Conservation (phyloP, 1,140 invertebrate species). For the Anthonomus grandis region DNA sequence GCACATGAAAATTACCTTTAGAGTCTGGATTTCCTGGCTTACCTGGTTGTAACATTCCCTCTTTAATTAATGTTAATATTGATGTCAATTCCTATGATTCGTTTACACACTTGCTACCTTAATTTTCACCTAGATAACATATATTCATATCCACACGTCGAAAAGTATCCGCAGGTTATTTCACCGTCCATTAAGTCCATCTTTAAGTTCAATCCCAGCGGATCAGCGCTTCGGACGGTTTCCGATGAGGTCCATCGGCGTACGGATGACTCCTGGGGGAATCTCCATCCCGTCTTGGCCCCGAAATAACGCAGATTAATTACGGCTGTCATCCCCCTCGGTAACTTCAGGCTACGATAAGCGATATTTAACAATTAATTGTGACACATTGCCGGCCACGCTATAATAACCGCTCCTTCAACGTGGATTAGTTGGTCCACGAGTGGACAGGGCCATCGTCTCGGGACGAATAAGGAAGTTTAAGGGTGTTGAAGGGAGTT, state of each 20-base stretch:
- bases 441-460: conserved; percentile 10
- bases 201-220: conserved; percentile 18
- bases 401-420: conserved; percentile 38
- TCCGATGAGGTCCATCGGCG: conserved; percentile 33
- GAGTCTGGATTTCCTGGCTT: no score
- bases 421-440: conserved; percentile 26
- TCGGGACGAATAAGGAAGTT: background rate
- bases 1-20: no score
- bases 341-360: conserved; percentile 46
- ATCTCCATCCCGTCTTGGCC: conserved; percentile 30
- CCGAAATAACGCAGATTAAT: conserved; percentile 50
- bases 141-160: no score
- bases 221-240: conserved; percentile 22
- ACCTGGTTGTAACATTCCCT: no score
- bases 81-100: no score
- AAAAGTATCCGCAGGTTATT: conserved; percentile 5
- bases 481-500: no score
- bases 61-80: no score
- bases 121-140: no score
- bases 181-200: conserved; percentile 23
- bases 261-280: conserved; percentile 45
- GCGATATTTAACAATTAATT: conserved; percentile 50
- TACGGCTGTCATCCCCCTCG: conserved; percentile 46
- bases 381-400: conserved; percentile 43
- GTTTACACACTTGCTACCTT: no score